Evolutionary conservation across 2,888 invertebrate genomes (phyloP).

Genomic region (Axea sp.): DNA sequence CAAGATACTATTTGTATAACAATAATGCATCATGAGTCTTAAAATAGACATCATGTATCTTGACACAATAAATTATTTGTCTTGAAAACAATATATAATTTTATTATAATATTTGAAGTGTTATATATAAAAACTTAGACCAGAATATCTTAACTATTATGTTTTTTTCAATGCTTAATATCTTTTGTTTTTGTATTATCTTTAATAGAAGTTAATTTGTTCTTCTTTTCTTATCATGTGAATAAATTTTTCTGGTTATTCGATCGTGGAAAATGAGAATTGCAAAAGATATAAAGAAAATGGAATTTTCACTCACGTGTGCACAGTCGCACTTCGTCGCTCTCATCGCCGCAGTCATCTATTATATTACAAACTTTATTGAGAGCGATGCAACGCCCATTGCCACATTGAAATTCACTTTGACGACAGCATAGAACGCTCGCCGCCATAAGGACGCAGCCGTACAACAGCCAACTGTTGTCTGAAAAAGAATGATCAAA

Average conservation of each 20-base stretch:
- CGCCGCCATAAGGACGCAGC: slow-evolving; percentile 71
- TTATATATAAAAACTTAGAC: too few relatives aligned
- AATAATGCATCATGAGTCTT: too few relatives aligned
- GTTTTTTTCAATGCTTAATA: too few relatives aligned
- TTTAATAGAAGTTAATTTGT: slow-evolving; percentile 7
- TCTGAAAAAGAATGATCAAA: slow-evolving; percentile 65
- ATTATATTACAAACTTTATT: slow-evolving; percentile 89
- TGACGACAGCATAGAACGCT: slow-evolving; percentile 79
- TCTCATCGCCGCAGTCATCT: slow-evolving; percentile 88
- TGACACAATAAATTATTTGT: too few relatives aligned
- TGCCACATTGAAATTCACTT: slow-evolving; percentile 80
- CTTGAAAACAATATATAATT: too few relatives aligned
- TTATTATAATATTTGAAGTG: too few relatives aligned
- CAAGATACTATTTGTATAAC: too few relatives aligned
- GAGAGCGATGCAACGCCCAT: slow-evolving; percentile 84
- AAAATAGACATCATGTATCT: too few relatives aligned
- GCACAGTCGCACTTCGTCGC: slow-evolving; percentile 88
- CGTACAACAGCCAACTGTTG: slow-evolving; percentile 73
- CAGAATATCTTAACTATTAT: too few relatives aligned
- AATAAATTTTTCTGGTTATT: slow-evolving; percentile 13
- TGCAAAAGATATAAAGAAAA: slow-evolving; percentile 31
- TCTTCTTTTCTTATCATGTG: slow-evolving; percentile 6
- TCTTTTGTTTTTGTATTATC: slow-evolving; percentile 3
- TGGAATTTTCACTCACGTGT: slow-evolving; percentile 84
- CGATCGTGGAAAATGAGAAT: slow-evolving; percentile 55